phyloP scores from a whole-genome alignment of 2,888 invertebrate genomes.

The Conistra vaccinii region DNA sequence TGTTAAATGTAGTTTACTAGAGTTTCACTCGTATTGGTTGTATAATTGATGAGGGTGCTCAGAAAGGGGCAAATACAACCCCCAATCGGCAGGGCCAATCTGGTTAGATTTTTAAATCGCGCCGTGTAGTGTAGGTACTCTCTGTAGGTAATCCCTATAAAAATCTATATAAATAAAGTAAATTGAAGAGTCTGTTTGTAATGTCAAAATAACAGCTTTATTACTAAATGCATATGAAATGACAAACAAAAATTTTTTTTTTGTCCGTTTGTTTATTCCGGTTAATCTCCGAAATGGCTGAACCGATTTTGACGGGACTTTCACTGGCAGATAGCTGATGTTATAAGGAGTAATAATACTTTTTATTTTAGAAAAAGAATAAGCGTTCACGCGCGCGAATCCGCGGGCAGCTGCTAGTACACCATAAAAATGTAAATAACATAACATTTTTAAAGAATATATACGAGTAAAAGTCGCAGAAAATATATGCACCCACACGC shows the following conservation, averaged over 20 bases:
- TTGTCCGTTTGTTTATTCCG: too few species aligned
- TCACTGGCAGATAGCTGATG: too few species aligned
- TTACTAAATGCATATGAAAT: too few species aligned
- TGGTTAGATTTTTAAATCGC: background rate
- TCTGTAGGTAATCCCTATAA: background rate
- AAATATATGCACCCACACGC: slow-evolving; percentile 34
- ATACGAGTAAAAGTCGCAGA: slow-evolving; percentile 12
- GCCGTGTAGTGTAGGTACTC: background rate
- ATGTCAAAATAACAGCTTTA: too few species aligned
- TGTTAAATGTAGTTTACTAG: slow-evolving; percentile 15
- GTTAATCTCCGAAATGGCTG: too few species aligned
- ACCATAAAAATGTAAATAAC: slow-evolving; percentile 1
- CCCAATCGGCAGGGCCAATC: background rate
- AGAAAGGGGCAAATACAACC: slow-evolving; percentile 24
- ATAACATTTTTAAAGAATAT: slow-evolving; percentile 20
- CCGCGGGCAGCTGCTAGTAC: background rate
- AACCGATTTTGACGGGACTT: too few species aligned
- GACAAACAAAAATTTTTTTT: too few species aligned
- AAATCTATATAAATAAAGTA: background rate
- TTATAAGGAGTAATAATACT: too few species aligned
- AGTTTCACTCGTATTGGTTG: slow-evolving; percentile 28
- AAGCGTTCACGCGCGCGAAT: too few species aligned
- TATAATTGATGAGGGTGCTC: slow-evolving; percentile 33
- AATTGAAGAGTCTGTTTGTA: too few species aligned
- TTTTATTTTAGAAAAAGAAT: too few species aligned